These are phyloP conservation scores for Osmerus eperlanus DNA, from an alignment of 2,113 vertebrate genomes.

Conservation along the genomic window DNA sequence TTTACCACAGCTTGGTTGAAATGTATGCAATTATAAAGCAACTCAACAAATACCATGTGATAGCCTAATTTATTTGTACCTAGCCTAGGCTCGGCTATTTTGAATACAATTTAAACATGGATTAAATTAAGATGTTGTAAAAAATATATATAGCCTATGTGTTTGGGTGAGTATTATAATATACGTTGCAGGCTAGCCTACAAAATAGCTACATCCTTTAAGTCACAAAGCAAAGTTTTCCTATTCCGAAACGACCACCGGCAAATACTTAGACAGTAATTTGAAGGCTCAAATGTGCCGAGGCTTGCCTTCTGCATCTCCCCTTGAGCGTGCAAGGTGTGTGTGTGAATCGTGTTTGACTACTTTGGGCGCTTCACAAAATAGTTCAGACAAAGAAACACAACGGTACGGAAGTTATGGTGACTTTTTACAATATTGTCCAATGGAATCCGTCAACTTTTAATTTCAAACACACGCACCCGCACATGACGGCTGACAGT, in stretches of 20 bases:
- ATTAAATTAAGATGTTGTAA: background rate
- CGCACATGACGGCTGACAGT: too few species aligned
- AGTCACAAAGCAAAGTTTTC: background rate
- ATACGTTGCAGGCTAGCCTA: conserved; percentile 6
- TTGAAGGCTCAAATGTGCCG: conserved; percentile 31
- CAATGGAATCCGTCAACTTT: too few species aligned
- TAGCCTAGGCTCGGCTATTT: too few species aligned
- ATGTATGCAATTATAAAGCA: background rate
- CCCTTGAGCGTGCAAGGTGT: too few species aligned
- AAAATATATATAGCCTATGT: background rate
- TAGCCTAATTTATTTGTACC: background rate
- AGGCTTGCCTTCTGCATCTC: conserved; percentile 29
- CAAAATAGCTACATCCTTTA: background rate
- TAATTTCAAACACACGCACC: too few species aligned
- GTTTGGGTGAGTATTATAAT: background rate
- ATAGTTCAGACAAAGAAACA: too few species aligned
- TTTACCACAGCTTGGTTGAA: too few species aligned
- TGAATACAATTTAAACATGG: too few species aligned
- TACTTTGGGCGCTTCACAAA: too few species aligned
- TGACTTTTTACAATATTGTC: too few species aligned
- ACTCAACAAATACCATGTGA: background rate
- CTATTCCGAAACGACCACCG: background rate
- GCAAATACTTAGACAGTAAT: conserved; percentile 17
- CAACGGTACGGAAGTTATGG: too few species aligned
- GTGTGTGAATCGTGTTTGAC: too few species aligned